Conservation (phyloP, 2,888 invertebrate species). For the Acrocyrtus sp. region DNA sequence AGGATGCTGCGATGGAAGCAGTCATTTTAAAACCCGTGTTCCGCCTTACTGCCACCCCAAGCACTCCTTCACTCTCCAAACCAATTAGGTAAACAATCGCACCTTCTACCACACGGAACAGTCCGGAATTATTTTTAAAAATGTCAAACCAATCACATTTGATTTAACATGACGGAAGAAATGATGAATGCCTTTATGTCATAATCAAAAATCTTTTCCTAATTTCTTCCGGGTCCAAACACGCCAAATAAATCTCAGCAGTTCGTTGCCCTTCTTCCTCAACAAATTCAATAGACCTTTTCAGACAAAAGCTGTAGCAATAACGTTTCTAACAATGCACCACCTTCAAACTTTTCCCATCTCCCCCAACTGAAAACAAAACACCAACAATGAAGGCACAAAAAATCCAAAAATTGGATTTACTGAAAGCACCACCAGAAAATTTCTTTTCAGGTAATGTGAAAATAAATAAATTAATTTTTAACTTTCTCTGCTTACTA, state of each 20-base stretch:
- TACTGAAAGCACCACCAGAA: constrained; percentile 13
- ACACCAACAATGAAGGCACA: background rate
- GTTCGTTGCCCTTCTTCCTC: background rate
- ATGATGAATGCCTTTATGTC: constrained; percentile 2
- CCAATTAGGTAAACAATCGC: background rate
- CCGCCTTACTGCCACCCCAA: background rate
- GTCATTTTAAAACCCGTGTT: background rate
- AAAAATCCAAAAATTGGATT: constrained; percentile 23
- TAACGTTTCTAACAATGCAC: no score
- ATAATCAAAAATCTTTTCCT: background rate
- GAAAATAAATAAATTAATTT: background rate
- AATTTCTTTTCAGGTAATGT: constrained; percentile 5
- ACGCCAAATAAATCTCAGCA: background rate
- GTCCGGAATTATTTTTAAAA: no score
- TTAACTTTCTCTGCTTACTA: background rate
- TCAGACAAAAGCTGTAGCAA: no score
- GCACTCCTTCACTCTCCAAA: background rate
- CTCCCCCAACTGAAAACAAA: background rate
- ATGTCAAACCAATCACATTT: no score
- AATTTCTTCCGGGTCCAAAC: background rate
- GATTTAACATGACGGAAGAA: background rate
- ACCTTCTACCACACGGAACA: background rate
- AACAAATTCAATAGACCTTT: background rate
- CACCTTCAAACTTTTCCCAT: background rate
- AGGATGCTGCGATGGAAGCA: background rate